Evolutionary conservation across 2,113 vertebrate genomes (phyloP), one percentile per base, ranked within the genome.

Genomic region (Parus major): DNA sequence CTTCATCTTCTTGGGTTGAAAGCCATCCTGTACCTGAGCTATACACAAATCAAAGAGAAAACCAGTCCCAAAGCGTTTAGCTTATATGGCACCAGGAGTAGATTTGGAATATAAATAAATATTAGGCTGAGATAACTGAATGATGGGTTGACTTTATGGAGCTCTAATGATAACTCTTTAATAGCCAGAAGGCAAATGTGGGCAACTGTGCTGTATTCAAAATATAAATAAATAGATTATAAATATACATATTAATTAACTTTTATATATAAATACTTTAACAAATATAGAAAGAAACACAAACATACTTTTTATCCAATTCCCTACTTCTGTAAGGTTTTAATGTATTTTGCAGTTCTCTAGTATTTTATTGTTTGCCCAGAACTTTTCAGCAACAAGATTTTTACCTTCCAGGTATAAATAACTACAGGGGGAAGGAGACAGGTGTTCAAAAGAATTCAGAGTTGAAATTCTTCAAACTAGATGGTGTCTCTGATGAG

Each of bases 391-490:
- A 69, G 33, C 3, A 66, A 71, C 29, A 15, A 76, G 46, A 33
- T 50, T 95, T 90, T 93, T 85, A 89, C 53, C 57, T 92, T 89
- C 70, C 55, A 82, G 57, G 12, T 91, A 76, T 65, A 84, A 93
- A 52, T 84, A 79, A 53, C 60, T 57, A 15, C 14, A 78, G 33
- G 9, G 35, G 10, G 10, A 88, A 73, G 28, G 28, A 91, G 81
- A 79, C 69, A 81, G 86, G 84, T 92, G 73, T 92, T 97, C 85
- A 47, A 89, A 95, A 84, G 42, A 72, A 87, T 76, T 84, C 25
- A 39, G 33, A 66, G 57, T 42, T 79, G 25, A 86, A 95, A 82
- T 29, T 85, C 53, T 85, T 95, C 65, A 89, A 94, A 69, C 28
- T 76, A 87, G 49, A 79, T 80, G 59, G 77, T 93, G 92, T 76